Conservation (phyloP, 2,888 invertebrate species). For the Drosophila nr. perissopoda region DNA sequence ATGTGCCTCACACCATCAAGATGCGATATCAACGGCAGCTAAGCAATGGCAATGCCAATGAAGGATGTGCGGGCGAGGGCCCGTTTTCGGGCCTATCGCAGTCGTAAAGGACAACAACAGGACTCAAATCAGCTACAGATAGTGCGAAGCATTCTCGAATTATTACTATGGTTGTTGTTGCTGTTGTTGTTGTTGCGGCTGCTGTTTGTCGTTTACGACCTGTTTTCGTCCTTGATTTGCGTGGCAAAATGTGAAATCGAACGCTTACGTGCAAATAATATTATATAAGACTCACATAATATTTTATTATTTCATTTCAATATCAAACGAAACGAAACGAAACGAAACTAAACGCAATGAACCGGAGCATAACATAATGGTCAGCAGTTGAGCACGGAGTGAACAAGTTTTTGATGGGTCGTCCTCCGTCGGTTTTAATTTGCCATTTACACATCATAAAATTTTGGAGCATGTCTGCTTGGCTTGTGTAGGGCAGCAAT, state of each 20-base stretch:
- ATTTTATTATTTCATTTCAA: conserved; percentile 58
- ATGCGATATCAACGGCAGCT: conserved; percentile 18
- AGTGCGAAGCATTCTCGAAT: conserved; percentile 47
- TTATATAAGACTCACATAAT: conserved; percentile 41
- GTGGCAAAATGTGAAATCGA: conserved; percentile 26
- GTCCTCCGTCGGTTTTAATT: conserved; percentile 55
- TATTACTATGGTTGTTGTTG: conserved; percentile 23
- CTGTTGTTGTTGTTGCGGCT: conserved; percentile 25
- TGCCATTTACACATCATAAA: conserved; percentile 69
- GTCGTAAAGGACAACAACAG: conserved; percentile 45
- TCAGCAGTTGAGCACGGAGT: conserved; percentile 15
- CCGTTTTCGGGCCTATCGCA: conserved; percentile 30
- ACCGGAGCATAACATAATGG: conserved; percentile 12
- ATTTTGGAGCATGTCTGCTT: conserved; percentile 42
- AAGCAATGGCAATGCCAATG: background rate
- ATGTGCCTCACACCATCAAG: conserved; percentile 44
- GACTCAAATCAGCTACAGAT: conserved; percentile 34
- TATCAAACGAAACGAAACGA: conserved; percentile 20
- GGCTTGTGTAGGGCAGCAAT: conserved; percentile 3
- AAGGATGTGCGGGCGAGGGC: background rate
- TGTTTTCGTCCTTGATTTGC: conserved; percentile 47
- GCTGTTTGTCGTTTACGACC: conserved; percentile 54
- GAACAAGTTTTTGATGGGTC: conserved; percentile 18
- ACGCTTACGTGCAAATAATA: conserved; percentile 52
- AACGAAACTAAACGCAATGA: conserved; percentile 2